These are phyloP conservation scores for Channallabes apus DNA, from an alignment of 2,797 vertebrate species.

Conservation along the genomic window DNA sequence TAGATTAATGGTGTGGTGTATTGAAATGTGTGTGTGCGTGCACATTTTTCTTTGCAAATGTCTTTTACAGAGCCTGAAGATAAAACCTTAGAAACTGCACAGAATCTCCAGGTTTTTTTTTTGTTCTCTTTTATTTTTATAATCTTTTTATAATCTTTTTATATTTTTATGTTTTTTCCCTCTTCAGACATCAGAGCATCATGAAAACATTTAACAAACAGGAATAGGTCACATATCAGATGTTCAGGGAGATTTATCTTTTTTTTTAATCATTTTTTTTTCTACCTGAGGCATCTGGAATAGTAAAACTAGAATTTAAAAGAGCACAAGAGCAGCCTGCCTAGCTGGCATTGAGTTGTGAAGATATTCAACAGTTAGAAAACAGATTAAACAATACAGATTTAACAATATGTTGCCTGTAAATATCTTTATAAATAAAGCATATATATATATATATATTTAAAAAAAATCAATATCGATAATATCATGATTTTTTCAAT, in stretches of 20 bases:
- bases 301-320: not conserved
- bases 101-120: constrained; percentile 25
- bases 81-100: constrained; percentile 18
- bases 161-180: not conserved
- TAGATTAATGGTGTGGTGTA: constrained; percentile 12
- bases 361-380: not conserved
- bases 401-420: not conserved
- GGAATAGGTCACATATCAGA: constrained; percentile 6
- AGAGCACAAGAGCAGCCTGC: not conserved
- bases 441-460: no score
- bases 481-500: no score
- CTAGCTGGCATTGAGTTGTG: not conserved
- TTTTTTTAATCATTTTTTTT: not conserved
- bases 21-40: constrained; percentile 10
- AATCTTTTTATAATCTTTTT: no score
- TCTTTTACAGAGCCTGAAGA: constrained; percentile 47
- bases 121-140: no score
- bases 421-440: not conserved
- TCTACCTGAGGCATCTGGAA: not conserved
- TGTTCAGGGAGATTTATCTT: not conserved
- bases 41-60: constrained; percentile 37
- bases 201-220: constrained; percentile 6
- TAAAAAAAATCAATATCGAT: no score
- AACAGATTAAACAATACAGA: not conserved
- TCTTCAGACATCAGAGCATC: constrained; percentile 24